Conservation (phyloP, 2,113 vertebrate species). For the Cryptomyrus ogoouensis region DNA sequence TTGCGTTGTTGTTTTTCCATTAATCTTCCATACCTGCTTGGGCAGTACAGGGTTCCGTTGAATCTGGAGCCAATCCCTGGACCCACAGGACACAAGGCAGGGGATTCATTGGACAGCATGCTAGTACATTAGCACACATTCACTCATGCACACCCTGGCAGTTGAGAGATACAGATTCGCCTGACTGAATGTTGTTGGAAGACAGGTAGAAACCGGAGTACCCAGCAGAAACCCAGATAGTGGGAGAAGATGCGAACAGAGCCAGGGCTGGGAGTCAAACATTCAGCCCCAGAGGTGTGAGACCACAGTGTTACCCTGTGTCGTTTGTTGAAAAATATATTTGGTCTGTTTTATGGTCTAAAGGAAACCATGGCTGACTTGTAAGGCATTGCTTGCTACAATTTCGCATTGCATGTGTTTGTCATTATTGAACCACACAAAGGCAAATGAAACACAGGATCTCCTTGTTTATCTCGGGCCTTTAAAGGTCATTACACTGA, state of each 20-base stretch:
- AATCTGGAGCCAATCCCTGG: neutral
- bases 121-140: neutral
- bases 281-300: neutral
- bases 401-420: neutral
- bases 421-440: neutral
- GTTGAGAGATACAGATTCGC: neutral
- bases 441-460: neutral
- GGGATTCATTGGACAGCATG: neutral
- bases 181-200: neutral
- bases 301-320: neutral
- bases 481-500: neutral
- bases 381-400: neutral
- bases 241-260: neutral
- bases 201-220: neutral
- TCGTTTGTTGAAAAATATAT: neutral
- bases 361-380: neutral
- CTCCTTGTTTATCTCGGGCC: neutral
- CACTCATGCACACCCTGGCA: neutral
- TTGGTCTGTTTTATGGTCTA: neutral
- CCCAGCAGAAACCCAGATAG: neutral
- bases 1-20: neutral
- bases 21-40: neutral
- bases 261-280: neutral
- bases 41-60: neutral
- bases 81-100: neutral